A percentile compares a stretch with the other conserved stretches of the same genome.
Evolutionary conservation across 2,888 invertebrate genomes (phyloP).

Genomic region (Netelia melanura): DNA sequence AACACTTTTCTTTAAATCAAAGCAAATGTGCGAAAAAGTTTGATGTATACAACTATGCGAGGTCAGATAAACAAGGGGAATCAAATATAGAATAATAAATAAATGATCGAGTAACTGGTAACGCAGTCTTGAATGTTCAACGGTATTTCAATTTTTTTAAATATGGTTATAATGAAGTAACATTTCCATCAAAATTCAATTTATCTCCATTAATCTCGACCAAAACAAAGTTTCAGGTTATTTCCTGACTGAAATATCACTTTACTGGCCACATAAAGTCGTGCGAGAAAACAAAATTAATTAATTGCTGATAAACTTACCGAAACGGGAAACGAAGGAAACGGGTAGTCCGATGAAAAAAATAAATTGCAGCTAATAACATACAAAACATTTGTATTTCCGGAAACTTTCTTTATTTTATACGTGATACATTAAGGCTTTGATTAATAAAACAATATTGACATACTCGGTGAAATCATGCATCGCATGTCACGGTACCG

Average conservation of each 20-base stretch:
- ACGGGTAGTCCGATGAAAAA: constrained; percentile 20
- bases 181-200: neutral
- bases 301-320: constrained; percentile 31
- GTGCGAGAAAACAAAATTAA: constrained; percentile 1
- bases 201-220: constrained; percentile 1
- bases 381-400: neutral
- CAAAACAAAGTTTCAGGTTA: constrained; percentile 42
- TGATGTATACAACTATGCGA: neutral
- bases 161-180: neutral
- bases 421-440: neutral
- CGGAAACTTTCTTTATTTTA: constrained; percentile 3
- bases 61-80: neutral
- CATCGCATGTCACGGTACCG: constrained; percentile 26
- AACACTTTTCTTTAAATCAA: neutral
- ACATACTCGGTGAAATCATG: constrained; percentile 22
- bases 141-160: neutral
- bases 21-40: neutral
- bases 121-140: neutral
- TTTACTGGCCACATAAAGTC: neutral
- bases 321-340: constrained; percentile 38
- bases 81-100: neutral
- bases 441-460: constrained; percentile 22
- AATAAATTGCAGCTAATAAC: constrained; percentile 49
- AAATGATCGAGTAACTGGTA: neutral
- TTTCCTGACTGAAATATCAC: neutral